A percentile compares a stretch with the other conserved stretches of the same genome.
Evolutionary conservation across 2,797 vertebrate genomes (phyloP).

Genomic region (Smutsia gigantea): DNA sequence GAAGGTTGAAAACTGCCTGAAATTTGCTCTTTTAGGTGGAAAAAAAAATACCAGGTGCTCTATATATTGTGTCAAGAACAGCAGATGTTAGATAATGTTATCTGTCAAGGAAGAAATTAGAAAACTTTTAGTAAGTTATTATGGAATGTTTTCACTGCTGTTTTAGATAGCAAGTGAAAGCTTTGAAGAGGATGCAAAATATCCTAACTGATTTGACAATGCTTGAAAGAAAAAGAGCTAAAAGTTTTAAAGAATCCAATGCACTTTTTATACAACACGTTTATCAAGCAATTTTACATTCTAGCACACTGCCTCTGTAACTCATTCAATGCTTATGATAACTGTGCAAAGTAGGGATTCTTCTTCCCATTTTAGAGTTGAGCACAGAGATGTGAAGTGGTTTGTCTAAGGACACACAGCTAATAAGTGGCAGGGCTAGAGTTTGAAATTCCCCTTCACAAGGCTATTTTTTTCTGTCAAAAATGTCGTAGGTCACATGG

Average conservation of each 20-base stretch:
- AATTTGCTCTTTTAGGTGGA: slow-evolving; percentile 37
- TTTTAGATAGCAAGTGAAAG: slow-evolving; percentile 36
- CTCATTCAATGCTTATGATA: neutral
- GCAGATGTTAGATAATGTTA: neutral
- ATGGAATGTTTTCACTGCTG: neutral
- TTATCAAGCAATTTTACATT: neutral
- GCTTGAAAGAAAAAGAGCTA: neutral
- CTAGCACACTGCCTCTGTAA: neutral
- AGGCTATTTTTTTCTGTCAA: neutral
- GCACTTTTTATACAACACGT: neutral
- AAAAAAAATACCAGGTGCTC: neutral
- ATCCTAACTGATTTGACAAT: neutral
- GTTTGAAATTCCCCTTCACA: neutral
- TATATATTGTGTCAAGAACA: neutral
- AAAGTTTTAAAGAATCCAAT: neutral
- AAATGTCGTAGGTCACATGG: neutral
- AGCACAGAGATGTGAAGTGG: neutral
- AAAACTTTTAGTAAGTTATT: slow-evolving; percentile 27
- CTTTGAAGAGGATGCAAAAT: neutral
- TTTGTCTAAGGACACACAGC: neutral
- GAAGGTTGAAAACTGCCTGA: neutral
- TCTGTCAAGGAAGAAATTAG: slow-evolving; percentile 39
- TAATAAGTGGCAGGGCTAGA: neutral
- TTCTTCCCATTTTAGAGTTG: neutral
- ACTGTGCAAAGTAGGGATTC: neutral